A percentile compares a stretch with the other conserved stretches of the same genome.
phyloP scores from a whole-genome alignment of 2,888 invertebrate genomes.

The Campoplex nolae region DNA sequence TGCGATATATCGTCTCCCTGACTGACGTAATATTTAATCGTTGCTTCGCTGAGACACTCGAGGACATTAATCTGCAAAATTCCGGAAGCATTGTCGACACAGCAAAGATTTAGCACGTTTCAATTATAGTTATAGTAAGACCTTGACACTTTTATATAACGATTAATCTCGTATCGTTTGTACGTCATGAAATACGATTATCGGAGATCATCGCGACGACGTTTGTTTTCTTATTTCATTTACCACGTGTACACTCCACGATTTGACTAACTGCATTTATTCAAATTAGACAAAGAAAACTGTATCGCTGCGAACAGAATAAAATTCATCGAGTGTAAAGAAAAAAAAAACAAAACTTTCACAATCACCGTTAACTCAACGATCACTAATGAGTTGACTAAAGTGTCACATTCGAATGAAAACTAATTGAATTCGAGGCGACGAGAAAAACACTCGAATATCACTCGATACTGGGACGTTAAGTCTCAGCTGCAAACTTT shows the following conservation, averaged over 20 bases:
- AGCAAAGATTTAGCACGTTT: conserved; percentile 17
- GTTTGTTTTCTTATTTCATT: conserved; percentile 3
- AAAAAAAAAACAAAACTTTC: no score
- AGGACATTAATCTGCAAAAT: conserved; percentile 20
- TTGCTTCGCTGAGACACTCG: not conserved
- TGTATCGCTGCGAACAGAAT: not conserved
- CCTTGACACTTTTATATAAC: conserved; percentile 19
- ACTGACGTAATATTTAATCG: conserved; percentile 16
- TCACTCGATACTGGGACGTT: conserved; percentile 9
- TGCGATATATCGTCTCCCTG: conserved; percentile 6
- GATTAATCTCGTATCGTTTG: conserved; percentile 29
- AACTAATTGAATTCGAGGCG: not conserved
- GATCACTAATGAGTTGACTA: no score
- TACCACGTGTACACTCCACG: not conserved
- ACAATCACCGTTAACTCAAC: not conserved
- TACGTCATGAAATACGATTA: not conserved
- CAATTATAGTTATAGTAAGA: not conserved
- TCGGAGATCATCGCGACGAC: conserved; percentile 6
- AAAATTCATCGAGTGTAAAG: not conserved
- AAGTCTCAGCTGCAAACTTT: conserved; percentile 6
- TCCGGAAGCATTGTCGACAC: conserved; percentile 32
- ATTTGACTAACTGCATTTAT: not conserved
- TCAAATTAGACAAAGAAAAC: not conserved
- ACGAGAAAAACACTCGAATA: not conserved
- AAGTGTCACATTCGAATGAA: not conserved